Percentiles rank a stretch among this genome's conserved stretches.
Conservation (phyloP, 2,113 vertebrate species). For the Cavia aperea region DNA sequence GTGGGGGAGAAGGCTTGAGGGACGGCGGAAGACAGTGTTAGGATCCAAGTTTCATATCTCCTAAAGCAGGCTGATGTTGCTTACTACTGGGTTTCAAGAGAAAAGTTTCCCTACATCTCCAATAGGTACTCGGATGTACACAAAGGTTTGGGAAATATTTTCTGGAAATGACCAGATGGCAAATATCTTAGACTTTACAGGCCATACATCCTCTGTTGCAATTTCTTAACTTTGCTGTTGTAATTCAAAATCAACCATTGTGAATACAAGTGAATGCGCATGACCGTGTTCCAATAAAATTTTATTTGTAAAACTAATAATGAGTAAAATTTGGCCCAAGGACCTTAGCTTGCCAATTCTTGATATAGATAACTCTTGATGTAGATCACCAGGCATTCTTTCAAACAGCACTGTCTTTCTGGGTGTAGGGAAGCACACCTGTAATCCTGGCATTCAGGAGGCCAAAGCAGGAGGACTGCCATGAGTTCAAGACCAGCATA, state of each 20-base stretch:
- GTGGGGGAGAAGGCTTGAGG: slow-evolving; percentile 44
- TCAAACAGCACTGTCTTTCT: not conserved
- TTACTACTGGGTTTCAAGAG: slow-evolving; percentile 58
- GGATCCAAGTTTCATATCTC: slow-evolving; percentile 73
- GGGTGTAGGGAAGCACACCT: not conserved
- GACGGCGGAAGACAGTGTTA: slow-evolving; percentile 58
- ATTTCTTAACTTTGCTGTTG: not conserved
- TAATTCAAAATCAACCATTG: not conserved
- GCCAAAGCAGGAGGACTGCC: not conserved
- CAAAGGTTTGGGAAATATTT: not conserved
- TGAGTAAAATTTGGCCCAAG: not conserved
- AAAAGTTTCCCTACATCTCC: slow-evolving; percentile 60
- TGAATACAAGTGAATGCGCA: not conserved
- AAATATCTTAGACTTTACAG: not conserved
- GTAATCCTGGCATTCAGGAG: not conserved
- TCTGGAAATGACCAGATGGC: slow-evolving; percentile 15
- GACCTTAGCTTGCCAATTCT: not conserved
- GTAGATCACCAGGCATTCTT: not conserved
- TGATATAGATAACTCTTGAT: not conserved
- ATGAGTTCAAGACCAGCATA: not conserved
- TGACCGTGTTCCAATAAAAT: not conserved
- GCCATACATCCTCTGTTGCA: not conserved
- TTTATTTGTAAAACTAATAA: not conserved
- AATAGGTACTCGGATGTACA: not conserved
- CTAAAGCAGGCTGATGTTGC: slow-evolving; percentile 61